Evolutionary conservation across 1,140 invertebrate genomes (phyloP).

Genomic region (Calosoma granatense): DNA sequence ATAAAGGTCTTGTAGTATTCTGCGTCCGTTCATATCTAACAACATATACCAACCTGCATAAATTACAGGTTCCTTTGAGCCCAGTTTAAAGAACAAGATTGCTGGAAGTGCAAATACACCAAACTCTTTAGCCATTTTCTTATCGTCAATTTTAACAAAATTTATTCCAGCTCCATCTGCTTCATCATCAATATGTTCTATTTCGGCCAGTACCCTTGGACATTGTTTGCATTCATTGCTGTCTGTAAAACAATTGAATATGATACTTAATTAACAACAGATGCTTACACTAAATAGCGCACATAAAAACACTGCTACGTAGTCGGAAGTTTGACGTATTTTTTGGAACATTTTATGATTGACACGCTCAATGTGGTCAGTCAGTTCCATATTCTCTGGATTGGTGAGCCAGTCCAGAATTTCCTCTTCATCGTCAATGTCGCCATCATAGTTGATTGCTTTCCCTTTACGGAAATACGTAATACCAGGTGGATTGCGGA

Average conservation of each 20-base stretch:
- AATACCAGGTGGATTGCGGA: slow-evolving; percentile 76
- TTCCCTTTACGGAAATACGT: slow-evolving; percentile 88
- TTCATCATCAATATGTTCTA: slow-evolving; percentile 90
- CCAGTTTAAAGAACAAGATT: slow-evolving; percentile 79
- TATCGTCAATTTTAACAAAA: slow-evolving; percentile 87
- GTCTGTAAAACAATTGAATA: slow-evolving; percentile 52
- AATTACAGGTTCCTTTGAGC: slow-evolving; percentile 83
- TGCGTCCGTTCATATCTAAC: neutral
- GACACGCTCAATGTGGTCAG: slow-evolving; percentile 86
- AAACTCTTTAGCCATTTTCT: slow-evolving; percentile 72
- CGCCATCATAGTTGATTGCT: slow-evolving; percentile 84
- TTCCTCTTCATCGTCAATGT: slow-evolving; percentile 89
- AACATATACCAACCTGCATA: slow-evolving; percentile 55
- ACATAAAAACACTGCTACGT: slow-evolving; percentile 94
- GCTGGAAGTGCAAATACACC: slow-evolving; percentile 83
- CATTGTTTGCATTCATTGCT: slow-evolving; percentile 92
- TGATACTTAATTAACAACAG: slow-evolving; percentile 5
- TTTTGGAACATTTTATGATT: slow-evolving; percentile 91
- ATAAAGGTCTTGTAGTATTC: neutral
- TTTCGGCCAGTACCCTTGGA: slow-evolving; percentile 72
- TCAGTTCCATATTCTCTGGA: slow-evolving; percentile 89
- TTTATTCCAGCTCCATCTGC: slow-evolving; percentile 87
- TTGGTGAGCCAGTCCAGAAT: slow-evolving; percentile 88
- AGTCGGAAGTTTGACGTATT: slow-evolving; percentile 80
- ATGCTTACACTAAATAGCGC: slow-evolving; percentile 38